These are phyloP conservation scores for Amblyornis subalaris DNA, from an alignment of 2,113 vertebrate genomes.

Conservation along the genomic window DNA sequence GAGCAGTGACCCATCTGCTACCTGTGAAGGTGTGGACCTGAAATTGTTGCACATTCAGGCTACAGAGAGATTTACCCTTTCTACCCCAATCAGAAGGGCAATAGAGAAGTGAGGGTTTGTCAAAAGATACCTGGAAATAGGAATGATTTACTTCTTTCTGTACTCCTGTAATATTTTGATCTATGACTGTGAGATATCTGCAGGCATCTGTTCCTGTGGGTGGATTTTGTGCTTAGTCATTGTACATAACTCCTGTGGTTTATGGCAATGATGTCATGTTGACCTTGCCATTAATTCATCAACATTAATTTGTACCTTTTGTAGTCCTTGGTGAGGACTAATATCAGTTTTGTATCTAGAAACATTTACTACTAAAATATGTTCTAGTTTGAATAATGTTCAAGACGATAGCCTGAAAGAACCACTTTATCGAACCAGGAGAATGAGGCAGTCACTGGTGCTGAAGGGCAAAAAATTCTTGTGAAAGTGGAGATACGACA, in stretches of 20 bases:
- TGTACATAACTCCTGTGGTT: background rate
- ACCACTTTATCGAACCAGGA: background rate
- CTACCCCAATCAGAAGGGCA: background rate
- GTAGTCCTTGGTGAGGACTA: background rate
- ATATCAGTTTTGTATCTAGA: background rate
- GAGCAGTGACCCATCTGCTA: background rate
- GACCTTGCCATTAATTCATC: background rate
- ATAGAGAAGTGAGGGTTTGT: background rate
- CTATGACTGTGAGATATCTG: background rate
- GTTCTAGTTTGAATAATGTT: background rate
- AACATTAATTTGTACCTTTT: background rate
- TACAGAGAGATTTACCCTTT: background rate
- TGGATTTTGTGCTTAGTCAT: background rate
- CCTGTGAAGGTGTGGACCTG: fast-evolving
- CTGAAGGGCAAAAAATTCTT: background rate
- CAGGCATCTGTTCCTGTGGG: background rate
- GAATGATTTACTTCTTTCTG: background rate
- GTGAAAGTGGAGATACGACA: background rate
- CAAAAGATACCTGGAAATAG: background rate
- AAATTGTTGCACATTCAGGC: background rate
- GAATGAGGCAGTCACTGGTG: background rate
- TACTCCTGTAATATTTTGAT: background rate
- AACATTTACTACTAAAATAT: background rate
- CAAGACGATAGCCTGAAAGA: background rate
- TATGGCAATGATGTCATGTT: background rate